Evolutionary conservation across 2,888 invertebrate genomes (phyloP).

Genomic region (Chymomyza amoena): DNA sequence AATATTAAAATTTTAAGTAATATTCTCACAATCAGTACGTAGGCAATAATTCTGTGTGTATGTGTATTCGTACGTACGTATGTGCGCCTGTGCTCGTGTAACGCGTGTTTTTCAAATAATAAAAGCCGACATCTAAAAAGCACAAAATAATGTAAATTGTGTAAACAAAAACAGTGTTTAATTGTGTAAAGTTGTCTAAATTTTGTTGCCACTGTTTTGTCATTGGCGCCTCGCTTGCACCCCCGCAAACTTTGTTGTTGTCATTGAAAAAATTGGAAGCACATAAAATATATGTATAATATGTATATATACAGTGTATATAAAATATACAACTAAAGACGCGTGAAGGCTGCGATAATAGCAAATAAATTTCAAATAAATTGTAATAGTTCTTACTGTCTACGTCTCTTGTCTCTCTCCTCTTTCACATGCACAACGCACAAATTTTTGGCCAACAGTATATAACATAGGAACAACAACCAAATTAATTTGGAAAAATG

Average conservation of each 20-base stretch:
- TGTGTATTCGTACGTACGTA: slow-evolving; percentile 19
- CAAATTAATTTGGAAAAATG: slow-evolving; percentile 60
- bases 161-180: slow-evolving; percentile 21
- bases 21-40: slow-evolving; percentile 11
- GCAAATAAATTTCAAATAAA: slow-evolving; percentile 1
- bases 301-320: slow-evolving; percentile 27
- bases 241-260: slow-evolving; percentile 10
- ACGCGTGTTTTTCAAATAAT: slow-evolving; percentile 56
- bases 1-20: slow-evolving; percentile 14
- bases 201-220: not conserved
- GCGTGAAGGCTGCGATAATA: slow-evolving; percentile 56
- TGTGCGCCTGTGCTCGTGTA: slow-evolving; percentile 43
- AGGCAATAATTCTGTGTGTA: not conserved
- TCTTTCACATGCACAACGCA: not conserved
- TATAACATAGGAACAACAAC: slow-evolving; percentile 18
- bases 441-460: slow-evolving; percentile 28
- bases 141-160: not conserved
- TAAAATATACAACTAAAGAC: slow-evolving; percentile 18
- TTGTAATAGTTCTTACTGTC: slow-evolving; percentile 29
- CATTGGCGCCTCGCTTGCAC: not conserved
- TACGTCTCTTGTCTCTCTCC: slow-evolving; percentile 15
- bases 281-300: not conserved
- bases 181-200: not conserved
- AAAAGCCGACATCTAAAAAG: not conserved
- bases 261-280: slow-evolving; percentile 24